These are phyloP conservation scores for Phenganax stokvisi DNA, from an alignment of 92 coral and sea anemone species.

Conservation along the genomic window DNA sequence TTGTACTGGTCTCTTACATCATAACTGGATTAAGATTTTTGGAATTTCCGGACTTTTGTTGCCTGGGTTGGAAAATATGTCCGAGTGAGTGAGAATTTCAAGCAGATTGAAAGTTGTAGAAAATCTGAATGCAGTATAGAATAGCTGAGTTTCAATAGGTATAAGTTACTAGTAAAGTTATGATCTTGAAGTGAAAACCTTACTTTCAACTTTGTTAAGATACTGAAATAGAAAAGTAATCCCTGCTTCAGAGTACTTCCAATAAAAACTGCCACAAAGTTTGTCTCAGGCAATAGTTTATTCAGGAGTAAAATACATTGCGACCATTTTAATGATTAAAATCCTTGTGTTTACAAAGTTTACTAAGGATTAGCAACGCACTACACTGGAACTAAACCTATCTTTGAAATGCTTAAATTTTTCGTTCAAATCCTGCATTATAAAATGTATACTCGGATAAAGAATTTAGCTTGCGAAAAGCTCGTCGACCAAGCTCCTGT, in stretches of 20 bases:
- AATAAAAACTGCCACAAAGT: neutral
- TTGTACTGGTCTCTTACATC: neutral
- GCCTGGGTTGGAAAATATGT: neutral
- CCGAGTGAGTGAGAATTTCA: neutral
- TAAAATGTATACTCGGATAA: too few species aligned
- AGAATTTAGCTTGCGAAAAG: too few species aligned
- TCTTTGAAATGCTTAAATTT: too few species aligned
- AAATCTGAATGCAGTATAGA: too few species aligned
- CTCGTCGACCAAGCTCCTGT: too few species aligned
- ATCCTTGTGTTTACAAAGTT: neutral
- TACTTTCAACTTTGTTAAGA: too few species aligned
- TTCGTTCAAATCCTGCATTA: too few species aligned
- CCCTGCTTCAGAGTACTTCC: neutral
- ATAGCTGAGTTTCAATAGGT: too few species aligned
- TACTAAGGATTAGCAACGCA: too few species aligned
- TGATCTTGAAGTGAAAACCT: too few species aligned
- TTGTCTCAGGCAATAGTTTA: neutral
- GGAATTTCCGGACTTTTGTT: neutral
- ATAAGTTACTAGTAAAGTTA: too few species aligned
- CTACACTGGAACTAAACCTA: too few species aligned
- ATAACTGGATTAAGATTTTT: conserved; percentile 10
- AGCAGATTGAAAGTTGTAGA: neutral
- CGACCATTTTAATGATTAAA: neutral
- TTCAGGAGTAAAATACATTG: neutral
- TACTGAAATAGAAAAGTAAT: neutral